A percentile compares a stretch with the other conserved stretches of the same genome.
These are phyloP conservation scores for Coryphaenoides rupestris DNA, from an alignment of 2,113 vertebrate genomes.

Conservation along the genomic window DNA sequence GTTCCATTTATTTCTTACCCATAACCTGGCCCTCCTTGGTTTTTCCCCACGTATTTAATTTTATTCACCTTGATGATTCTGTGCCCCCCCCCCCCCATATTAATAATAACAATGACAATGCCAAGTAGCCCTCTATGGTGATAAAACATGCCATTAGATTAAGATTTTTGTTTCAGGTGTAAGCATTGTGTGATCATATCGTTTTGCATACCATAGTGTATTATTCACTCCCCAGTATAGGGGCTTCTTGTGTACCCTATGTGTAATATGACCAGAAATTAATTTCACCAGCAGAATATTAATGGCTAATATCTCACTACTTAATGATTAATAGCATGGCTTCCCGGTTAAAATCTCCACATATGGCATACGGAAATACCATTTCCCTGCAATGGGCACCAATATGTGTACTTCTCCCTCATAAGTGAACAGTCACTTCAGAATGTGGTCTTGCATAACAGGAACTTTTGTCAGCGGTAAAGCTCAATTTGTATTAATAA, in stretches of 20 bases:
- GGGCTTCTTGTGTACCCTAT: background rate
- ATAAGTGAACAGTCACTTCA: too few species aligned
- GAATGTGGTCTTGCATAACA: too few species aligned
- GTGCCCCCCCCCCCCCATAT: too few species aligned
- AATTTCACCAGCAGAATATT: background rate
- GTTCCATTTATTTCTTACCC: background rate
- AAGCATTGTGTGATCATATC: background rate
- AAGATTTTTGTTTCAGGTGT: background rate
- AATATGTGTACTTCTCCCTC: too few species aligned
- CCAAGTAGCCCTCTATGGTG: background rate
- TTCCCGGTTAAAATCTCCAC: background rate
- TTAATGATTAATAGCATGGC: background rate
- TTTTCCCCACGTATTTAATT: background rate
- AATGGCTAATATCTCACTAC: background rate
- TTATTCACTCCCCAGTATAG: slow-evolving; percentile 1
- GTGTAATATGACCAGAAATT: background rate
- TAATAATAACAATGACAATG: background rate
- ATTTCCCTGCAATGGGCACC: background rate
- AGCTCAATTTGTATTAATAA: too few species aligned
- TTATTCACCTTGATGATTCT: too few species aligned
- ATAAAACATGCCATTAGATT: background rate
- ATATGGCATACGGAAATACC: background rate
- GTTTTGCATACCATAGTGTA: background rate
- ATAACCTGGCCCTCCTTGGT: background rate
- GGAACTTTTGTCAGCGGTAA: too few species aligned